phyloP scores from a whole-genome alignment of 2,797 vertebrate species.

The Melanotaenia pygmaea region DNA sequence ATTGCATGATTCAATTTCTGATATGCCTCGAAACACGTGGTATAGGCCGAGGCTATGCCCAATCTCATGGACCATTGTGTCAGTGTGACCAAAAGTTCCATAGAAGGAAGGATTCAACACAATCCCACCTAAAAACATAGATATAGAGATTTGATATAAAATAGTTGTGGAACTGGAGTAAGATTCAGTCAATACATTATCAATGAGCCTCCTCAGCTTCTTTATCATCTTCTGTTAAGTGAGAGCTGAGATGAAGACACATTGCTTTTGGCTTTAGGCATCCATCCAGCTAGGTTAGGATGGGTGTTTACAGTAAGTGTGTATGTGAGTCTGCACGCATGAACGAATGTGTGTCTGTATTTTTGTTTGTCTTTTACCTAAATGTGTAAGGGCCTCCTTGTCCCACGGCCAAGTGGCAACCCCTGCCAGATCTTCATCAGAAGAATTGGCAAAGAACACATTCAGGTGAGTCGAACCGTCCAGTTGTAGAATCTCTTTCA shows the following conservation, averaged over 20 bases:
- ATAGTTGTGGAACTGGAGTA: conserved; percentile 28
- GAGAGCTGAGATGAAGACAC: conserved; percentile 51
- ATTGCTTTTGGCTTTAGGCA: conserved; percentile 57
- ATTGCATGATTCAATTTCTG: conserved; percentile 96
- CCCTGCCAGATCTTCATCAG: conserved; percentile 96
- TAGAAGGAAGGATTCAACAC: conserved; percentile 98
- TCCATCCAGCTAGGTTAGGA: conserved; percentile 38
- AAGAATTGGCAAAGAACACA: conserved; percentile 98
- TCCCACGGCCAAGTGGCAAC: conserved; percentile 99
- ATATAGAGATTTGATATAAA: conserved; percentile 25
- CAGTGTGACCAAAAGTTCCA: conserved; percentile 93
- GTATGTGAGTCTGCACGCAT: conserved; percentile 23
- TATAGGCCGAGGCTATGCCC: conserved; percentile 97
- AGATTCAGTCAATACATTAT: conserved; percentile 64
- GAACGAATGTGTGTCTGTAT: conserved; percentile 32
- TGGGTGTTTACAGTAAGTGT: conserved; percentile 15
- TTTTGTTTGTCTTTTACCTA: conserved; percentile 84
- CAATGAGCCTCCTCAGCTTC: conserved; percentile 55
- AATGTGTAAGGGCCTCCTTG: conserved; percentile 96
- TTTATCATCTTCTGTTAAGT: conserved; percentile 62
- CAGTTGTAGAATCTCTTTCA: conserved; percentile 93
- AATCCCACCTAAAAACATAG: conserved; percentile 77
- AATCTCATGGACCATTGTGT: conserved; percentile 99
- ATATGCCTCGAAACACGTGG: conserved; percentile 97
- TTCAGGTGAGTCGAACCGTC: conserved; percentile 97